Evolutionary conservation across 1,140 invertebrate genomes (phyloP), one percentile per base, ranked within the genome.

Genomic region (Pogonomyrmex barbatus): DNA sequence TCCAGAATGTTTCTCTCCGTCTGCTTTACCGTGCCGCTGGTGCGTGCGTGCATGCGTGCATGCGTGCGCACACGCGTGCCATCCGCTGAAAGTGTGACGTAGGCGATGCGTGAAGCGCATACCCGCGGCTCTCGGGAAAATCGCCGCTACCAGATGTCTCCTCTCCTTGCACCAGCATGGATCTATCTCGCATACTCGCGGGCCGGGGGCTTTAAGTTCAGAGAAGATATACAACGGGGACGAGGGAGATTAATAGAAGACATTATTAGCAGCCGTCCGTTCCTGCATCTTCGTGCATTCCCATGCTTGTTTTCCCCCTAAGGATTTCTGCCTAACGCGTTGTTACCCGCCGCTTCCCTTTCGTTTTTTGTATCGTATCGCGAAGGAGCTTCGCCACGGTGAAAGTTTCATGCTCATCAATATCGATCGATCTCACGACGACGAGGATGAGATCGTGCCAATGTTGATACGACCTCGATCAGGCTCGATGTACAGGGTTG

Each of bases 191-290:
- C 62, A 60, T 62, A 42, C 36, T 30, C 67, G 58, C 45, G 36
- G 24, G 58, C 2, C 39, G 30, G 36, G 24, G 47, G 2, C 4
- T 65, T 58, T 50, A 50, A 56, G 17, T 73, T 73, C 79, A 17
- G 42, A 56, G 45, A 42, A 63, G 63, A 78, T 67, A 67, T 39
- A 52, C 39, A 65, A 87, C 75, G 56, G 56, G 45, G 42, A 67
- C 24, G 56, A 67, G 47, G 62, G 71, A 33, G 60, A 90, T 89
- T 79, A 90, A 89, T 90, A 89, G 75, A 14, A 30, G 42, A 60
- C 88, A 85, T 89, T 90, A 86, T 89, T 78, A 71, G 39, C 47
- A 50, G 30, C 30, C 30, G 39, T 17, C 39, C 75, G 45, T 24
- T 45, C 45, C 45, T 42, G 36, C 60, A 56, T 33, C 77, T 79